Evolutionary conservation across 2,888 invertebrate species (phyloP), one percentile per base, ranked within the genome.

Genomic region (Acrobasis suavella): DNA sequence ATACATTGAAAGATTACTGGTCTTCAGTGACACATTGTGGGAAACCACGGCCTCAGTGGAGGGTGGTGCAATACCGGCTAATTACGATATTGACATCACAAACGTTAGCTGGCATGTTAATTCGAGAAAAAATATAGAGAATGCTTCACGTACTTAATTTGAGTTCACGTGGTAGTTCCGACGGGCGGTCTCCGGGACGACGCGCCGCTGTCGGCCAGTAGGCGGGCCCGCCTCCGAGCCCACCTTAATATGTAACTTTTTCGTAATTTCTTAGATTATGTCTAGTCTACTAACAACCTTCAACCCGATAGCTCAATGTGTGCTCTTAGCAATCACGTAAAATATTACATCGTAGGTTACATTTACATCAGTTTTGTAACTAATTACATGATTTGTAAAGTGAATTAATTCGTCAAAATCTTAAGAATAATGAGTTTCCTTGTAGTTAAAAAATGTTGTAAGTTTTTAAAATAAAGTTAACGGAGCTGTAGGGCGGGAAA

Each of bases 401-500:
- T 17, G 50, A 3, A 12, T 14, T 42, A 46, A 46, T 46, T 14
- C 6, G 12, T 46, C 46, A 1, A 46, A 46, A 46, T 14, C 14
- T 46, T 46, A 12, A 14, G n/a, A 46, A 2, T 14, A 46, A 12
- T 12, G 5, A 46, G 9, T 6, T 12, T 46, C 5, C 0, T 46
- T n/a, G 12, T 46, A n/a, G n/a, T 46, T n/a, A n/a, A 50, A 50
- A 60, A 60, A 37, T n/a, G 39, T 60, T 80, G 79, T 81, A 84
- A 87, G 80, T 84, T 86, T 77, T 73, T 71, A 65, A n/a, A 65
- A 67, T 60, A 68, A 80, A 82, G 76, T 83, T 77, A 81, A 73
- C 71, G 74, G 80, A 84, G 80, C 81, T 85, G 78, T 86, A 89
- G 89, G 91, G 92, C 91, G 91, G 88, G 89, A 91, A 91, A 88